phyloP scores from a whole-genome alignment of 2,113 vertebrate genomes.

The Agapornis roseicollis region DNA sequence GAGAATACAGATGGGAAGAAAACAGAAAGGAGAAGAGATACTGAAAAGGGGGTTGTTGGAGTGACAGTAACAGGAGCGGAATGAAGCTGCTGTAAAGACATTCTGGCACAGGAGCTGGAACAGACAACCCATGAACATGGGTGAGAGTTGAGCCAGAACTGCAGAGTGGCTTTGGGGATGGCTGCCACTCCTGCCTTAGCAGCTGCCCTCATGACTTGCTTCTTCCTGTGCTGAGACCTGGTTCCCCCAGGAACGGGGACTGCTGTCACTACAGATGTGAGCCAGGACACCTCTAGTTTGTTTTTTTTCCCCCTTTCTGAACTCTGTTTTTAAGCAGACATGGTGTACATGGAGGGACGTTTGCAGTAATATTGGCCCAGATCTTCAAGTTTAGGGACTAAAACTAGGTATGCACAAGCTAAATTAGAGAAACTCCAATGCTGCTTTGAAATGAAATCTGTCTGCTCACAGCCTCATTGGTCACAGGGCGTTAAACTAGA shows the following conservation, averaged over 20 bases:
- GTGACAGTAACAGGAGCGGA: background rate
- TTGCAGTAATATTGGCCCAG: background rate
- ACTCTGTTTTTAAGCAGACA: background rate
- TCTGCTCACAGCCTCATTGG: background rate
- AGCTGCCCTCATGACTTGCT: background rate
- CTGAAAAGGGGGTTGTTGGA: background rate
- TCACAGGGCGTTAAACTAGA: background rate
- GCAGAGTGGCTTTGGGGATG: background rate
- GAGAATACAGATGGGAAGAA: background rate
- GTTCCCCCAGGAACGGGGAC: background rate
- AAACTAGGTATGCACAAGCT: background rate
- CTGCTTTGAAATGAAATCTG: background rate
- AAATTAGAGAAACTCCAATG: background rate
- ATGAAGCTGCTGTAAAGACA: background rate
- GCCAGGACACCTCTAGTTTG: background rate
- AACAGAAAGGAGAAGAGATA: background rate
- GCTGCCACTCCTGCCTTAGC: background rate
- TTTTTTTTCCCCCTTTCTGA: background rate
- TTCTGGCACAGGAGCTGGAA: background rate
- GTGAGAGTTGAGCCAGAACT: background rate
- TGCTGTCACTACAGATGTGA: background rate
- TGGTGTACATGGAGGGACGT: accelerated
- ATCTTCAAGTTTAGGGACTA: background rate
- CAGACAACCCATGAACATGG: accelerated
- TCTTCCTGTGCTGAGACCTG: background rate